Evolutionary conservation across 2,113 vertebrate genomes (phyloP).

Genomic region (Pedionomus torquatus): DNA sequence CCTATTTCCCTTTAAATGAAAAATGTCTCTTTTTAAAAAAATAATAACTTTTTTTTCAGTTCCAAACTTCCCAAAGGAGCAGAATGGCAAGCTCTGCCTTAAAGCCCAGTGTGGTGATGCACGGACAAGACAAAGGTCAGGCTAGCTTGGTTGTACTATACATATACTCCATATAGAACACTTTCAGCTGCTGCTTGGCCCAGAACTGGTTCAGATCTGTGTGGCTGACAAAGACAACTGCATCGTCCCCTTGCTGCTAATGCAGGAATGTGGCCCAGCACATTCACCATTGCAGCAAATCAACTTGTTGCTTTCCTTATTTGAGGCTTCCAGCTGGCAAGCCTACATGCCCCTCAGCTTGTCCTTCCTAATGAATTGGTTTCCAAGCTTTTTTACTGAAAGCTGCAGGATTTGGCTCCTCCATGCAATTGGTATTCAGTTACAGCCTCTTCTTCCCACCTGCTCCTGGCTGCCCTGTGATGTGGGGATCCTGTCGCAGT

Average conservation of each 20-base stretch:
- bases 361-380: not conserved
- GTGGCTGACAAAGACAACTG: not conserved
- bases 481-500: fast-evolving
- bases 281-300: not conserved
- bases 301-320: not conserved
- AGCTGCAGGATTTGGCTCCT: not conserved
- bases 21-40: not conserved
- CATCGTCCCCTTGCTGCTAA: fast-evolving
- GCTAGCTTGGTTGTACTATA: not conserved
- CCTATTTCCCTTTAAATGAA: not conserved
- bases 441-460: fast-evolving
- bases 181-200: not conserved
- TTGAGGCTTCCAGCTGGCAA: constrained; percentile 11
- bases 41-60: too few relatives aligned
- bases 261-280: not conserved
- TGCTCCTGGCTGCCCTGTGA: not conserved
- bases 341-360: not conserved
- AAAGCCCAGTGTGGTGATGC: not conserved
- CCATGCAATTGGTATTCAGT: not conserved
- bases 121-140: not conserved
- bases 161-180: fast-evolving
- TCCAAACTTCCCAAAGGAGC: not conserved
- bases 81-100: not conserved
- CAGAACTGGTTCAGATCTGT: not conserved
- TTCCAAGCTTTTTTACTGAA: not conserved